phyloP scores from a whole-genome alignment of 2,797 vertebrate species.

The Enteromius viviparus region DNA sequence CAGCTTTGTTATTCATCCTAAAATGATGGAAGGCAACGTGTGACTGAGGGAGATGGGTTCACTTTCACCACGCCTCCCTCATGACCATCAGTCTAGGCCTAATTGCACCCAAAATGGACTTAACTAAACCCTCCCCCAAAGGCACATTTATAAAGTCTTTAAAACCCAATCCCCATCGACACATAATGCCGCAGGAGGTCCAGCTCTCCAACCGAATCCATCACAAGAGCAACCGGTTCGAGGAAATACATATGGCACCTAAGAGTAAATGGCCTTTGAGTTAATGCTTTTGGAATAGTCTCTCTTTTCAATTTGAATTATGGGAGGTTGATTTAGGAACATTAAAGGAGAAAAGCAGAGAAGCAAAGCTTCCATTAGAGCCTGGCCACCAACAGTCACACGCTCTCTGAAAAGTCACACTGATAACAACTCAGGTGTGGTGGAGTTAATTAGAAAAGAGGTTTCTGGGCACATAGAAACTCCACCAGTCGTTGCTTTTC shows the following conservation, averaged over 20 bases:
- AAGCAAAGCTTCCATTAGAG: slow-evolving; percentile 50
- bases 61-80: slow-evolving; percentile 56
- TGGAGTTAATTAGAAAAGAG: slow-evolving; percentile 46
- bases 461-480: slow-evolving; percentile 17
- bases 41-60: slow-evolving; percentile 60
- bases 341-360: slow-evolving; percentile 53
- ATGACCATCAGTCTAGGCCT: slow-evolving; percentile 63
- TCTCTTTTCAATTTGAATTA: slow-evolving; percentile 57
- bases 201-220: slow-evolving; percentile 70
- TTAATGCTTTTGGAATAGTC: slow-evolving; percentile 66
- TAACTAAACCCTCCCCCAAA: slow-evolving; percentile 62
- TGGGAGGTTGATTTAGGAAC: slow-evolving; percentile 64
- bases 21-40: slow-evolving; percentile 62
- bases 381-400: slow-evolving; percentile 17
- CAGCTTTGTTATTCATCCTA: slow-evolving; percentile 72
- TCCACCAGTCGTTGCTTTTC: not conserved
- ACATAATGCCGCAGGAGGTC: slow-evolving; percentile 59
- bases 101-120: slow-evolving; percentile 71
- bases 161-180: slow-evolving; percentile 75
- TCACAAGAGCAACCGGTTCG: slow-evolving; percentile 70
- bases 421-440: slow-evolving; percentile 51
- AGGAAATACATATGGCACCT: slow-evolving; percentile 57
- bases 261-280: slow-evolving; percentile 52
- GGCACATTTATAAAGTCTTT: slow-evolving; percentile 75
- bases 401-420: not conserved